Evolutionary conservation across 2,113 vertebrate species (phyloP).

Genomic region (Eidolon helvum): DNA sequence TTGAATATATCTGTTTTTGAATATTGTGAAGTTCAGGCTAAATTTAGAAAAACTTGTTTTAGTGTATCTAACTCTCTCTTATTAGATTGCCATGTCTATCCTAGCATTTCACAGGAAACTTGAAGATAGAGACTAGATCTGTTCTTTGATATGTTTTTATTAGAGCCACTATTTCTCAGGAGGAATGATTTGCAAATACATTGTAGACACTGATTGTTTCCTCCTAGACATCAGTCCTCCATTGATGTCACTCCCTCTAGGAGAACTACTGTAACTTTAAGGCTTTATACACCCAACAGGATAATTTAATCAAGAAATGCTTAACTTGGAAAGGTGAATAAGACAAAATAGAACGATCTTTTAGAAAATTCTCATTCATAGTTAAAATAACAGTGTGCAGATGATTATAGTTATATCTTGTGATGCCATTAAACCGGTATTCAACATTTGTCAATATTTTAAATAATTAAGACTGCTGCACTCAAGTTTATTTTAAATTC

Average conservation of each 20-base stretch:
- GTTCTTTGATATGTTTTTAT: not conserved
- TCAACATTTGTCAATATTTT: not conserved
- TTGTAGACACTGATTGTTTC: not conserved
- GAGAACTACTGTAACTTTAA: not conserved
- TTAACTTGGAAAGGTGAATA: not conserved
- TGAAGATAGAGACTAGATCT: not conserved
- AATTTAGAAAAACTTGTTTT: not conserved
- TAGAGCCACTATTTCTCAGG: not conserved
- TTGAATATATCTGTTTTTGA: not conserved
- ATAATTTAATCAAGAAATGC: not conserved
- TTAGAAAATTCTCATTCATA: not conserved
- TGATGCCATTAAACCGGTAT: not conserved
- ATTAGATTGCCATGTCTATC: not conserved
- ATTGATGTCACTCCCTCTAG: rapidly evolving
- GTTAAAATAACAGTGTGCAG: not conserved
- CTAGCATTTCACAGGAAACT: not conserved
- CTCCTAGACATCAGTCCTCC: not conserved
- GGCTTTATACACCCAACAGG: too few relatives aligned
- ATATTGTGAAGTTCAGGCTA: not conserved
- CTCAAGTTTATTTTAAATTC: not conserved
- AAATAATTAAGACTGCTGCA: not conserved
- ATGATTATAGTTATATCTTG: too few relatives aligned
- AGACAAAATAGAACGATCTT: not conserved
- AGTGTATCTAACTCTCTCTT: not conserved
- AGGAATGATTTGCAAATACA: not conserved